These are phyloP conservation scores for Cheilinus undulatus DNA, from an alignment of 2,113 vertebrate genomes.

Conservation along the genomic window DNA sequence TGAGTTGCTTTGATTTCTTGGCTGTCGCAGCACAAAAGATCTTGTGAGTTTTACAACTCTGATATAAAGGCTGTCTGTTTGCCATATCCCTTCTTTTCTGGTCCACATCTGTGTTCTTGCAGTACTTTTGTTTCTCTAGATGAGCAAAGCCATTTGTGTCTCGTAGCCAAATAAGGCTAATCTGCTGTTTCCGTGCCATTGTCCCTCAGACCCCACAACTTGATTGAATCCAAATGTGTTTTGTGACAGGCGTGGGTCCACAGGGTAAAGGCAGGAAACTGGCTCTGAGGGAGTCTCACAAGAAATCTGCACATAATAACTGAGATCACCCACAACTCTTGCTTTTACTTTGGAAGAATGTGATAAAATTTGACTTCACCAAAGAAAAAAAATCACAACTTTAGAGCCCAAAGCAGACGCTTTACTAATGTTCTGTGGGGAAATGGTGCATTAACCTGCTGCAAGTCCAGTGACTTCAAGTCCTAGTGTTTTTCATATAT, in stretches of 20 bases:
- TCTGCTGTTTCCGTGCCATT: constrained; percentile 39
- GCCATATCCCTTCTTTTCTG: not conserved
- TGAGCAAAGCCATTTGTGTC: not conserved
- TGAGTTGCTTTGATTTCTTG: no score
- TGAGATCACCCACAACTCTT: constrained; percentile 20
- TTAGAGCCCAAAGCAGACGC: not conserved
- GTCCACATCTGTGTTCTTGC: not conserved
- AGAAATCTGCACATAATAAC: constrained; percentile 43
- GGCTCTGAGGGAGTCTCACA: constrained; percentile 35
- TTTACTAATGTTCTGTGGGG: not conserved
- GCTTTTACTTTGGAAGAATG: not conserved
- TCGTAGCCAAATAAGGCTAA: not conserved
- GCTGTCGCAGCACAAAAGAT: not conserved
- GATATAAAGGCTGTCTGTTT: no score
- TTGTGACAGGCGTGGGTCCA: constrained; percentile 46
- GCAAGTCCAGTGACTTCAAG: no score
- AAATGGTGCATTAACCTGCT: not conserved
- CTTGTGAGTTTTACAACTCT: not conserved
- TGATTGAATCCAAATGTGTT: constrained; percentile 65
- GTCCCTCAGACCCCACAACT: constrained; percentile 48
- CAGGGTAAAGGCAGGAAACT: constrained; percentile 71
- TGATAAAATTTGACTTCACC: not conserved
- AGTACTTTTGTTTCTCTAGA: not conserved
- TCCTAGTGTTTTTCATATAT: not conserved
- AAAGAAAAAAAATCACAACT: not conserved